Percentiles rank a stretch among this genome's conserved stretches.
Evolutionary conservation across 2,888 invertebrate species (phyloP).

Genomic region (Dromius quadrimaculatus): DNA sequence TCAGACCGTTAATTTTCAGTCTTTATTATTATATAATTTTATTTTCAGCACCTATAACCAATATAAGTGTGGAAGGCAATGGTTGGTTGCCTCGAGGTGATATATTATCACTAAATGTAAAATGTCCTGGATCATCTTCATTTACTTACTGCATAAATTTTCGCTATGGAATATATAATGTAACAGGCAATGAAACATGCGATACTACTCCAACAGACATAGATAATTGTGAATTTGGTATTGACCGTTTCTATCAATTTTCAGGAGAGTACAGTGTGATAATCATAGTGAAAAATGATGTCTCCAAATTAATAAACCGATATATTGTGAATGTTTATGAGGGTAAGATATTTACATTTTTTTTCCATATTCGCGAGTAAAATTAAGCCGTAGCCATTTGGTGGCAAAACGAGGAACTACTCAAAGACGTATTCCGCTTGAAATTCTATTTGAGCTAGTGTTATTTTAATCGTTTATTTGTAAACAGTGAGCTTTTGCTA

Average conservation of each 20-base stretch:
- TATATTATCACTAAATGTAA: constrained; percentile 76
- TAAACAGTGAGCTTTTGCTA: too few relatives aligned
- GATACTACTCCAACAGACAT: constrained; percentile 60
- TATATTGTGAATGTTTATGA: constrained; percentile 86
- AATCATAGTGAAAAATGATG: constrained; percentile 82
- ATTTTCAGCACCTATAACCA: constrained; percentile 77
- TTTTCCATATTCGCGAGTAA: too few relatives aligned
- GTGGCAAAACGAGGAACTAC: too few relatives aligned
- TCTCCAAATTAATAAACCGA: constrained; percentile 77
- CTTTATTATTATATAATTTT: constrained; percentile 18
- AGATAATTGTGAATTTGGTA: constrained; percentile 72
- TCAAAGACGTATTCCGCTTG: too few relatives aligned
- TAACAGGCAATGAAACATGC: constrained; percentile 85
- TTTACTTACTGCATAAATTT: constrained; percentile 79
- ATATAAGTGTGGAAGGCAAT: constrained; percentile 78
- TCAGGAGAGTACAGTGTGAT: constrained; percentile 82
- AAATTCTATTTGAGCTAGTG: too few relatives aligned
- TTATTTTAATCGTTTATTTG: too few relatives aligned
- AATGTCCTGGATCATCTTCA: constrained; percentile 81
- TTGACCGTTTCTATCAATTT: constrained; percentile 78
- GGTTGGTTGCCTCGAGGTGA: constrained; percentile 89
- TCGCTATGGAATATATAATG: constrained; percentile 75
- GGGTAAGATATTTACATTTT: constrained; percentile 69
- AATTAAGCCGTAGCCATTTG: too few relatives aligned
- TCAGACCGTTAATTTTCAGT: too few relatives aligned